Conservation (phyloP, 2,113 vertebrate species). For the Prionailurus viverrinus region DNA sequence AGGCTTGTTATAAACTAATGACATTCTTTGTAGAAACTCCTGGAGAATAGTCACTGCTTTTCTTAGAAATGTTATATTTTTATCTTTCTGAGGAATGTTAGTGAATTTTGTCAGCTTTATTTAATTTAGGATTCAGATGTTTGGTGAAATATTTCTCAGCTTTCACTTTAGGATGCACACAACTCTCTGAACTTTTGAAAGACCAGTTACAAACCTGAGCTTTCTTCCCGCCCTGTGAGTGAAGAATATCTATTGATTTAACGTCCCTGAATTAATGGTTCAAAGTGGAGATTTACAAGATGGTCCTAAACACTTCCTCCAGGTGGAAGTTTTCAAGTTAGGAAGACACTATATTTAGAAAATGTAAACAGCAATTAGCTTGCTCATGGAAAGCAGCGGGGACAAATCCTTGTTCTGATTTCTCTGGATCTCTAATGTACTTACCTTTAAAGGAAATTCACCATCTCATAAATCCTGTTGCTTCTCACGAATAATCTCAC, state of each 20-base stretch:
- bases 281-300: conserved; percentile 65
- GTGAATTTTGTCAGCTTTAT: conserved; percentile 44
- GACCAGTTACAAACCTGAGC: neutral
- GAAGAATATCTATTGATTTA: conserved; percentile 63
- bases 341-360: conserved; percentile 54
- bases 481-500: neutral
- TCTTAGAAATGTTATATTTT: conserved; percentile 38
- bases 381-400: neutral
- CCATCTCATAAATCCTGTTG: neutral
- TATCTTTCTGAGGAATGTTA: conserved; percentile 44
- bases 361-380: conserved; percentile 64
- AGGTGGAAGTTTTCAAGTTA: conserved; percentile 59
- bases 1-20: neutral
- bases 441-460: conserved; percentile 48
- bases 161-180: conserved; percentile 20
- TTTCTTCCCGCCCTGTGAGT: neutral
- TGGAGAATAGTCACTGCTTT: neutral
- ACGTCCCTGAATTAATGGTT: conserved; percentile 66
- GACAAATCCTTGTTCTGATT: neutral
- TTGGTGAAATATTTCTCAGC: conserved; percentile 45
- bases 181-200: conserved; percentile 49
- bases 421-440: neutral
- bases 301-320: conserved; percentile 66
- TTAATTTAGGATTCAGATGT: conserved; percentile 63
- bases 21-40: neutral